Conservation (phyloP, 2,888 invertebrate species). For the Blomia tropicalis region DNA sequence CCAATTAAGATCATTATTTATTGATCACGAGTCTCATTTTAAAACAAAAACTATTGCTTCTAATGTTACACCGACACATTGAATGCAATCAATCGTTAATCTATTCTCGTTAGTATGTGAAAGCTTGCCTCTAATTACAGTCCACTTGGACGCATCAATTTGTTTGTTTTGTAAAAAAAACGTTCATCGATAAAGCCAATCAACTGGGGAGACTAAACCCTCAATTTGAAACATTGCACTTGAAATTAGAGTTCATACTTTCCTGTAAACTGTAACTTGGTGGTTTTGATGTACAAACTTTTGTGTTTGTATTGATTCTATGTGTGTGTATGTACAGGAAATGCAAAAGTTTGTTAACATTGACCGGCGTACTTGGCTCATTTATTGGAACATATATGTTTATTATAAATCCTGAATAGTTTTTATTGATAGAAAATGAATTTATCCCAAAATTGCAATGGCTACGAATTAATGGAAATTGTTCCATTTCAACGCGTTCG, state of each 20-base stretch:
- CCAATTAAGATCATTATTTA: neutral
- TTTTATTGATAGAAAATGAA: too few relatives aligned
- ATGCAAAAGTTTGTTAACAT: too few relatives aligned
- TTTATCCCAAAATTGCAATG: too few relatives aligned
- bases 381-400: too few relatives aligned
- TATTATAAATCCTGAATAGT: too few relatives aligned
- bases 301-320: neutral
- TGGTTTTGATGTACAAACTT: too few relatives aligned
- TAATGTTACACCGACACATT: too few relatives aligned
- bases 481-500: too few relatives aligned
- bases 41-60: neutral
- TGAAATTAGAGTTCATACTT: neutral
- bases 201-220: neutral
- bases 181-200: neutral
- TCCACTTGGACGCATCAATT: neutral
- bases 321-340: too few relatives aligned
- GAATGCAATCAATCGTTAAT: neutral
- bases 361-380: too few relatives aligned
- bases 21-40: neutral
- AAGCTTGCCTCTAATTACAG: neutral
- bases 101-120: neutral
- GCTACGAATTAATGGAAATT: too few relatives aligned
- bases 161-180: neutral
- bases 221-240: neutral
- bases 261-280: too few relatives aligned